Evolutionary conservation across 2,797 vertebrate genomes (phyloP).

Genomic region (Platyrinchus mystaceus): DNA sequence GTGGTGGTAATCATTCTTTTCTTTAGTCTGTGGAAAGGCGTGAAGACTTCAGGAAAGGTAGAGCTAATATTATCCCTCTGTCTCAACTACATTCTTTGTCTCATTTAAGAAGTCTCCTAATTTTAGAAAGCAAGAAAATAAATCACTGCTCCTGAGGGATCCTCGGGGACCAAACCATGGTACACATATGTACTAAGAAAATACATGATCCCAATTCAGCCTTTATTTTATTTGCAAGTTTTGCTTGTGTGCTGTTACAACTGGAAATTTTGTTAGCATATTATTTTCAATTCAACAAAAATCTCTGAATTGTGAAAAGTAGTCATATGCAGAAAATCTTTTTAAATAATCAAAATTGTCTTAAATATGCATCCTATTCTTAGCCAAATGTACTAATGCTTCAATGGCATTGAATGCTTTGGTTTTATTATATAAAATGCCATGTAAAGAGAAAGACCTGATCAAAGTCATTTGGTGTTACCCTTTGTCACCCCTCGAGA

Average conservation of each 20-base stretch:
- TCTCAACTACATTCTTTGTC: neutral
- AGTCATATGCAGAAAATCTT: neutral
- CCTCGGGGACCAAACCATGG: neutral
- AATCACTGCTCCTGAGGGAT: neutral
- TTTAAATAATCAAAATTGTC: neutral
- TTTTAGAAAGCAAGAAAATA: neutral
- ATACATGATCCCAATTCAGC: neutral
- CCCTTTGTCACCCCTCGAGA: neutral
- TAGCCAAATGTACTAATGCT: neutral
- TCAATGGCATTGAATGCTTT: neutral
- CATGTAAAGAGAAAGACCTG: neutral
- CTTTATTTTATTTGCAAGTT: neutral
- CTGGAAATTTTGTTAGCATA: neutral
- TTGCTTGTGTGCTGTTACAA: neutral
- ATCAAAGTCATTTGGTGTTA: neutral
- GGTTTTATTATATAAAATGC: neutral
- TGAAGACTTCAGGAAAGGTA: constrained; percentile 99
- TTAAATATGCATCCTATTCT: neutral
- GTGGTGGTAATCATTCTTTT: constrained; percentile 91
- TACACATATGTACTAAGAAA: neutral
- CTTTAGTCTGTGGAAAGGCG: constrained; percentile 98
- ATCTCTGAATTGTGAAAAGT: neutral
- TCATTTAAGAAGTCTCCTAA: neutral
- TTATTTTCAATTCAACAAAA: neutral
- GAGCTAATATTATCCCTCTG: neutral